Conservation (phyloP, 1,140 invertebrate species). For the Magallana gigas region DNA sequence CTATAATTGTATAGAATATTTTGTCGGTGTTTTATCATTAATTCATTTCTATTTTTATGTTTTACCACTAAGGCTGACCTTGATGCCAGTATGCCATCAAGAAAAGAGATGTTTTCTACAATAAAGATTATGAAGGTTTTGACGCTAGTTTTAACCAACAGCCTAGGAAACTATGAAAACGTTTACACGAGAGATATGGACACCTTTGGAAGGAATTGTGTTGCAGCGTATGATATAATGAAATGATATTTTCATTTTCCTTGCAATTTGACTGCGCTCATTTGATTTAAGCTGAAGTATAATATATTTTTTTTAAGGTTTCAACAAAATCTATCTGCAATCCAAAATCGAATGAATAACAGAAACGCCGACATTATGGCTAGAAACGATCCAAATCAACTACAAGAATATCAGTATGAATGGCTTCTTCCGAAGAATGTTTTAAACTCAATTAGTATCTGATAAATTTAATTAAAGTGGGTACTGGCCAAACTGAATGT, state of each 20-base stretch:
- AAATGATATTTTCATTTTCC: background rate
- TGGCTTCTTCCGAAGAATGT: background rate
- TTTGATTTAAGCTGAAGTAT: background rate
- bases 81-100: constrained; percentile 64
- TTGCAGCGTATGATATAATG: background rate
- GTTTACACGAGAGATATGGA: background rate
- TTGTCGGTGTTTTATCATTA: too few relatives aligned
- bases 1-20: too few relatives aligned
- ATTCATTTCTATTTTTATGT: background rate
- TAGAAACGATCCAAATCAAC: background rate
- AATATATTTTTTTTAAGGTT: background rate
- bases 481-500: too few relatives aligned
- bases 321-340: background rate
- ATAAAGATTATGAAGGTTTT: constrained; percentile 20
- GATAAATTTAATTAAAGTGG: background rate
- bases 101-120: constrained; percentile 74
- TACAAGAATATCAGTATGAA: background rate
- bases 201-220: background rate
- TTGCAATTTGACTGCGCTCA: background rate
- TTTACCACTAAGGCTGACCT: background rate
- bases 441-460: background rate
- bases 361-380: background rate
- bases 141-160: background rate
- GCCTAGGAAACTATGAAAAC: background rate
- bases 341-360: background rate